These are phyloP conservation scores for Monomorium pharaonis DNA, from an alignment of 1,140 invertebrate species.

Conservation along the genomic window DNA sequence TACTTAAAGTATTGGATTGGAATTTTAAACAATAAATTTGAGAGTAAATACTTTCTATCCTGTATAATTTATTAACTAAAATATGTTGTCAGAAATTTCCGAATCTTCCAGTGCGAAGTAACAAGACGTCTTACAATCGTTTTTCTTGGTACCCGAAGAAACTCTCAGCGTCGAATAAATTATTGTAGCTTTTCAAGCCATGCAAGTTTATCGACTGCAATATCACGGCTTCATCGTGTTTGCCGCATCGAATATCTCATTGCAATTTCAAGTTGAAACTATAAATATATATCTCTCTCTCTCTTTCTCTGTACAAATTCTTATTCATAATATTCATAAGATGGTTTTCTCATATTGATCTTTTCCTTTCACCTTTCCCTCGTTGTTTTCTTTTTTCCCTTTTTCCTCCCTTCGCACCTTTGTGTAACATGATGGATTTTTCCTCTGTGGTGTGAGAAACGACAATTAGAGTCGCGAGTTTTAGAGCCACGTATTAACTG, in stretches of 20 bases:
- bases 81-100: slow-evolving; percentile 1
- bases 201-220: slow-evolving; percentile 47
- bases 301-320: slow-evolving; percentile 29
- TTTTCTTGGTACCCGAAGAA: no score
- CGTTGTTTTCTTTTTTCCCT: not conserved
- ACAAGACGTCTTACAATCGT: not conserved
- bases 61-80: not conserved
- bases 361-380: not conserved
- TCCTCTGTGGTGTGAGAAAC: not conserved
- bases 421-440: slow-evolving; percentile 1
- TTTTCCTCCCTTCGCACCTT: slow-evolving; percentile 20
- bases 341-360: slow-evolving; percentile 22
- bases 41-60: not conserved
- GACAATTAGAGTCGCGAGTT: slow-evolving; percentile 13
- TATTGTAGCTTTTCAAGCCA: not conserved
- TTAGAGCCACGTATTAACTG: not conserved
- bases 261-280: slow-evolving; percentile 31
- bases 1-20: not conserved
- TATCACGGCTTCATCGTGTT: slow-evolving; percentile 31
- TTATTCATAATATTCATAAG: slow-evolving; percentile 50
- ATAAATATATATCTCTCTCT: not conserved
- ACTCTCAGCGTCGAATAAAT: slow-evolving; percentile 6
- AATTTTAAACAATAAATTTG: not conserved
- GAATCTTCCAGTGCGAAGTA: not conserved
- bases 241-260: slow-evolving; percentile 46